A percentile compares a stretch with the other conserved stretches of the same genome.
Conservation (phyloP, 2,113 vertebrate genomes). For the Melanostigma gelatinosum region DNA sequence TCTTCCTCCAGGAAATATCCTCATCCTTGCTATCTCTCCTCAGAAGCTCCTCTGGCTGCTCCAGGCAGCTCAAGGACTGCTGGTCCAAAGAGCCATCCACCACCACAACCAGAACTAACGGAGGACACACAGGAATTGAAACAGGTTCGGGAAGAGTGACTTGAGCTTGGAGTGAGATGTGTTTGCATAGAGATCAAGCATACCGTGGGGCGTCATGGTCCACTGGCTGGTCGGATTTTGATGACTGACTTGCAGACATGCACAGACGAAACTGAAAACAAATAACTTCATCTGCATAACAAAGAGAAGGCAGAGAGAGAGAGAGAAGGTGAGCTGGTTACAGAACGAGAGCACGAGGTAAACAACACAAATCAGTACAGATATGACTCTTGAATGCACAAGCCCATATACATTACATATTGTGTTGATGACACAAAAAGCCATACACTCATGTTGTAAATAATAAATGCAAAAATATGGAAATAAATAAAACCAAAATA, state of each 20-base stretch:
- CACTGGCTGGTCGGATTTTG: constrained; percentile 42
- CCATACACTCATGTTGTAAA: background rate
- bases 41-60: constrained; percentile 2
- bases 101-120: constrained; percentile 69
- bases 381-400: background rate
- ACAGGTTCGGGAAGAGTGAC: background rate
- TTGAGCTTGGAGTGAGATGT: background rate
- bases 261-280: constrained; percentile 24
- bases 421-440: background rate
- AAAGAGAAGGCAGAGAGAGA: constrained; percentile 8
- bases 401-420: background rate
- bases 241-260: constrained; percentile 30
- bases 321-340: background rate
- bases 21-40: background rate
- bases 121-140: background rate
- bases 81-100: constrained; percentile 51
- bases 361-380: background rate
- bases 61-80: constrained; percentile 60
- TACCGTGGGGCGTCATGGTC: constrained; percentile 71
- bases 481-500: background rate
- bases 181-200: background rate
- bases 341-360: background rate
- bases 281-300: constrained; percentile 63
- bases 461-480: background rate
- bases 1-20: constrained; percentile 70